Evolutionary conservation across 2,888 invertebrate genomes (phyloP).

Genomic region (Andrena bicolor): DNA sequence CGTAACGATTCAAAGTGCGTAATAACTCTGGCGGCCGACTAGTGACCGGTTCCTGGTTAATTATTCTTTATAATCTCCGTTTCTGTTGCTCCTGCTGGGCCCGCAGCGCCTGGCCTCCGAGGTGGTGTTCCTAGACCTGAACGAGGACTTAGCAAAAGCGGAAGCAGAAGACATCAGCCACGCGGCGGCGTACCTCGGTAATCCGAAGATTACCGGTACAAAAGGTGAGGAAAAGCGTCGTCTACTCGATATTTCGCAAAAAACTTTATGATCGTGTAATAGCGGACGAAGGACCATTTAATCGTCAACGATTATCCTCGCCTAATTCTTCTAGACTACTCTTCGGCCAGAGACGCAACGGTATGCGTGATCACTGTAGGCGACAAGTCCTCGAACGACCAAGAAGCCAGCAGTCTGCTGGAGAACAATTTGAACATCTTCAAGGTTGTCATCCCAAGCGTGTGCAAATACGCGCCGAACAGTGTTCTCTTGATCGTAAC

Average conservation of each 20-base stretch:
- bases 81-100: constrained; percentile 30
- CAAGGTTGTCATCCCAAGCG: constrained; percentile 87
- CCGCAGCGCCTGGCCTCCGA: constrained; percentile 87
- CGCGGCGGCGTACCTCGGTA: constrained; percentile 87
- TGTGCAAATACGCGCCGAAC: constrained; percentile 87
- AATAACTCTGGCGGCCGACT: constrained; percentile 53
- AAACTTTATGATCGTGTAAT: background rate
- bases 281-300: background rate
- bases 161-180: constrained; percentile 89
- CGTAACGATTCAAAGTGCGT: constrained; percentile 67
- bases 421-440: constrained; percentile 87
- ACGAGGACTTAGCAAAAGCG: constrained; percentile 87
- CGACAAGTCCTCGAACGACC: constrained; percentile 86
- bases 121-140: constrained; percentile 87
- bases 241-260: background rate
- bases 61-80: constrained; percentile 53
- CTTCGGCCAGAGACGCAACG: constrained; percentile 86
- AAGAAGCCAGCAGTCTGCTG: constrained; percentile 86
- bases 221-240: constrained; percentile 73
- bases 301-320: background rate
- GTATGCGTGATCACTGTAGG: constrained; percentile 88
- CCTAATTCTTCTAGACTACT: constrained; percentile 85
- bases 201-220: constrained; percentile 85
- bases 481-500: constrained; percentile 85
- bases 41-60: constrained; percentile 50